Conservation (phyloP, 2,113 vertebrate genomes). For the Lipotes vexillifer region DNA sequence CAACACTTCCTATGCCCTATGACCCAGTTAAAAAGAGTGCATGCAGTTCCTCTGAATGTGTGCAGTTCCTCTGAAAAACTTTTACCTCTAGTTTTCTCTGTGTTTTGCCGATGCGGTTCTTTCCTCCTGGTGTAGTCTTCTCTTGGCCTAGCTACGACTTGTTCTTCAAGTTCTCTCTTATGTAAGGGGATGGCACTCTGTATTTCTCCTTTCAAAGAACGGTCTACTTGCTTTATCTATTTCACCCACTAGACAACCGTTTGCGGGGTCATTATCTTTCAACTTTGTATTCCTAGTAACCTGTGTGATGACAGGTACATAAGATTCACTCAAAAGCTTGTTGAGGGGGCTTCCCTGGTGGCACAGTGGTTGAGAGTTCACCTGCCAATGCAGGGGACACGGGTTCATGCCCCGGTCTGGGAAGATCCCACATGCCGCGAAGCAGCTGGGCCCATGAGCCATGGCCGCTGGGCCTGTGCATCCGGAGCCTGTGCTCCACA, state of each 20-base stretch:
- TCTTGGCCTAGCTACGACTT: neutral
- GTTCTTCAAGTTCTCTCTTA: neutral
- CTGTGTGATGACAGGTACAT: neutral
- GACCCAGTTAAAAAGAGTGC: neutral
- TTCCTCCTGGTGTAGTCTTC: neutral
- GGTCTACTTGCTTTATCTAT: neutral
- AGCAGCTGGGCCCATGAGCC: too few species aligned
- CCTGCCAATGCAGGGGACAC: too few species aligned
- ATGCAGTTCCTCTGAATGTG: too few species aligned
- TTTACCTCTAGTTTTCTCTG: neutral
- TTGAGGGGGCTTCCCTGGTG: too few species aligned
- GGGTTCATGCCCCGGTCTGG: too few species aligned
- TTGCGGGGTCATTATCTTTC: neutral
- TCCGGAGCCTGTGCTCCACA: too few species aligned
- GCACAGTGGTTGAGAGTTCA: too few species aligned
- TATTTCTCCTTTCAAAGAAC: neutral
- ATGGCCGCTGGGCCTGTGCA: too few species aligned
- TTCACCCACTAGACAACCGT: accelerated
- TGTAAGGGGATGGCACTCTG: accelerated
- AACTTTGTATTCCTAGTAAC: neutral
- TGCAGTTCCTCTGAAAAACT: neutral
- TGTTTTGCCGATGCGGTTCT: neutral
- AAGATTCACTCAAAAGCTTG: neutral
- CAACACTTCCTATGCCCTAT: neutral
- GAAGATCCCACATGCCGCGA: too few species aligned